phyloP scores from a whole-genome alignment of 2,113 vertebrate species.

The Tor tambroides region DNA sequence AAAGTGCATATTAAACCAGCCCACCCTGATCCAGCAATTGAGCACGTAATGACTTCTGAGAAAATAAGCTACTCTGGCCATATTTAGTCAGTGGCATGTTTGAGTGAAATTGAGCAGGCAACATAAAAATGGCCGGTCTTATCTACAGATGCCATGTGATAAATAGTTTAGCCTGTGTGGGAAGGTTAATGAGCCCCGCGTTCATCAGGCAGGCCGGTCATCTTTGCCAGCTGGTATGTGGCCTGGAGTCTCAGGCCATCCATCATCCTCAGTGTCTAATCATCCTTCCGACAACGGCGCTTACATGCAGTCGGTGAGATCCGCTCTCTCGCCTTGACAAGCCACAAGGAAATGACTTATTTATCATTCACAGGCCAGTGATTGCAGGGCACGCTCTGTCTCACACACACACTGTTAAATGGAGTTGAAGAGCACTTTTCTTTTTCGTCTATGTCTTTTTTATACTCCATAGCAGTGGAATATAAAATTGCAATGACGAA shows the following conservation, averaged over 20 bases:
- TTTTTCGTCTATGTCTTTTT: constrained; percentile 44
- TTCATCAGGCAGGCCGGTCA: constrained; percentile 19
- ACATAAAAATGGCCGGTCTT: constrained; percentile 59
- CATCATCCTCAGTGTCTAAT: constrained; percentile 76
- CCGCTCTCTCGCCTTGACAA: constrained; percentile 62
- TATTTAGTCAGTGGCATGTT: constrained; percentile 43
- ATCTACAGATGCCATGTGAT: constrained; percentile 61
- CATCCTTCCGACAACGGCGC: constrained; percentile 67
- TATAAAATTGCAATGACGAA: constrained; percentile 64
- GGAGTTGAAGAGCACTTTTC: constrained; percentile 32
- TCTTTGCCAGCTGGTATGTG: constrained; percentile 32
- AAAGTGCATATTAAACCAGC: constrained; percentile 27
- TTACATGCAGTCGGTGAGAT: constrained; percentile 66
- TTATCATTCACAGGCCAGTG: constrained; percentile 73
- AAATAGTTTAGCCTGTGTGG: constrained; percentile 64
- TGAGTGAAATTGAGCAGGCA: constrained; percentile 70
- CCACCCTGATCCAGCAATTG: constrained; percentile 17
- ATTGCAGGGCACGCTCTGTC: constrained; percentile 56
- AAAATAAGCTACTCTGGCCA: background rate
- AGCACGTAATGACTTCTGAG: constrained; percentile 26
- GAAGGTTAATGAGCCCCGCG: constrained; percentile 73
- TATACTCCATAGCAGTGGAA: constrained; percentile 49
- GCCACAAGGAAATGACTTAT: constrained; percentile 70
- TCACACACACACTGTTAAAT: constrained; percentile 27
- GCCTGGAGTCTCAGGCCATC: constrained; percentile 64